Evolutionary conservation across 1,140 invertebrate genomes (phyloP).

Genomic region (Laupala kohalensis): DNA sequence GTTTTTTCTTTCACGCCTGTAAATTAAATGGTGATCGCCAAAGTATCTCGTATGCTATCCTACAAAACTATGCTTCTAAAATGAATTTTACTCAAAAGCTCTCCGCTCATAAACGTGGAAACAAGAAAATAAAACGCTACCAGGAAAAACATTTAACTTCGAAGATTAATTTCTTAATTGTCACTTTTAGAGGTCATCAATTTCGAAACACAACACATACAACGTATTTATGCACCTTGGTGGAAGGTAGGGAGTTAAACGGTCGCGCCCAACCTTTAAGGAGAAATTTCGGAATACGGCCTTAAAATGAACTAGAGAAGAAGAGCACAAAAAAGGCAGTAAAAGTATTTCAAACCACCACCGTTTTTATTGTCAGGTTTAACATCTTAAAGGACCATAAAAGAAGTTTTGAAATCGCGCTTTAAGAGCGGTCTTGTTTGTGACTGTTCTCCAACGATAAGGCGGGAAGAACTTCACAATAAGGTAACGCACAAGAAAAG

Average conservation of each 20-base stretch:
- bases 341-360: not conserved
- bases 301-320: not conserved
- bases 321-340: not conserved
- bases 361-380: not conserved
- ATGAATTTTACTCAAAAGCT: not conserved
- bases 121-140: not conserved
- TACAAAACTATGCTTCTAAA: not conserved
- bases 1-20: no score
- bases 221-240: not conserved
- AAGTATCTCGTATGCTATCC: not conserved
- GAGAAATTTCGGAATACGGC: not conserved
- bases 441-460: no score
- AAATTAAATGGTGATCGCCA: no score
- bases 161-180: slow-evolving; percentile 9
- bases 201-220: slow-evolving; percentile 5
- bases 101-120: not conserved
- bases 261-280: not conserved
- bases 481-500: no score
- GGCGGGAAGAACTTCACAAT: no score
- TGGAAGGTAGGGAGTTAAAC: not conserved
- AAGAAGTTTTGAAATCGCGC: not conserved
- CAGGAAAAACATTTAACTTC: not conserved
- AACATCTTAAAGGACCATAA: not conserved
- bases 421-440: not conserved
- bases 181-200: slow-evolving; percentile 4